These are phyloP conservation scores for Linyphia triangularis DNA, from an alignment of 2,888 invertebrate genomes.

Conservation along the genomic window DNA sequence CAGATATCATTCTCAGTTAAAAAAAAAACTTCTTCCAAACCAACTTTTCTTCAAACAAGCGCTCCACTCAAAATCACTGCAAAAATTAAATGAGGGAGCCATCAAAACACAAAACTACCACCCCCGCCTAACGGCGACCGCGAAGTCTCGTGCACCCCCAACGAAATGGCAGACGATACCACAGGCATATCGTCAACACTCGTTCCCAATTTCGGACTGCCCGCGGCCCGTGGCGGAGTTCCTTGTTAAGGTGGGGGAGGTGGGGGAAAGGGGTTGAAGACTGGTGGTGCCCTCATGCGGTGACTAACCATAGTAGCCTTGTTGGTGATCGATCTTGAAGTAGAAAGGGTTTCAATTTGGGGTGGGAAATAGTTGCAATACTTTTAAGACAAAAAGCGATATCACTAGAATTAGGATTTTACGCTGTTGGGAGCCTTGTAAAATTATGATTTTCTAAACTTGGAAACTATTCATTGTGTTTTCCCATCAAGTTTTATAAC, in stretches of 20 bases:
- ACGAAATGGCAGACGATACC: neutral
- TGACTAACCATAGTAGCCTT: slow-evolving; percentile 5
- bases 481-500: too few relatives aligned
- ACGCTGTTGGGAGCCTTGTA: too few relatives aligned
- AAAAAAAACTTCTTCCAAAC: neutral
- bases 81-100: too few relatives aligned
- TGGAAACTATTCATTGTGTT: too few relatives aligned
- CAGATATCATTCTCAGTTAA: neutral
- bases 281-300: slow-evolving; percentile 67
- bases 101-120: neutral
- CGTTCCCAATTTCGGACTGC: slow-evolving; percentile 29
- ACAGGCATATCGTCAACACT: neutral
- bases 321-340: slow-evolving; percentile 65
- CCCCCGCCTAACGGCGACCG: slow-evolving; percentile 28
- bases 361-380: too few relatives aligned
- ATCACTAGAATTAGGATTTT: too few relatives aligned
- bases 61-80: neutral
- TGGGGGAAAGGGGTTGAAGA: neutral
- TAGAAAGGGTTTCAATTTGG: slow-evolving; percentile 21
- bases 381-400: too few relatives aligned
- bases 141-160: neutral
- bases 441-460: too few relatives aligned
- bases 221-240: neutral
- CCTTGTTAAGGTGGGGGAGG: slow-evolving; percentile 15
- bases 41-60: neutral